These are phyloP conservation scores for Poeciliopsis turrubarensis DNA, from an alignment of 2,113 vertebrate species.

Conservation along the genomic window DNA sequence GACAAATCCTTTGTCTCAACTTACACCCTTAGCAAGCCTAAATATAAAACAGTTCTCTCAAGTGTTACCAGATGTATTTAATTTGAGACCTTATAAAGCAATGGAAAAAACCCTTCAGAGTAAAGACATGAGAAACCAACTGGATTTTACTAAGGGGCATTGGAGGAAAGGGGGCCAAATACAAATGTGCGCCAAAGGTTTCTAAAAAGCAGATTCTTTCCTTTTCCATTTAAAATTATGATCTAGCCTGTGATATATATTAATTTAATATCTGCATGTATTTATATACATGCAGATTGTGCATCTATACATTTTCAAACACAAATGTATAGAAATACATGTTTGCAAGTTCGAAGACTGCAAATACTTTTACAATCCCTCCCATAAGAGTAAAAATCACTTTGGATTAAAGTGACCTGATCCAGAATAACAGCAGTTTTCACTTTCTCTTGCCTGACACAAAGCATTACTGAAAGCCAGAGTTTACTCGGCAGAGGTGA, in stretches of 20 bases:
- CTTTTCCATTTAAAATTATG: background rate
- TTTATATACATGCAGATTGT: no score
- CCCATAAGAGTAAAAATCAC: background rate
- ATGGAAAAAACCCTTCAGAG: background rate
- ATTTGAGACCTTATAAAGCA: background rate
- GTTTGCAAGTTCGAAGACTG: background rate
- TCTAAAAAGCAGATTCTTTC: background rate
- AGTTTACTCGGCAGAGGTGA: conserved; percentile 8
- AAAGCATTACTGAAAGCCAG: conserved; percentile 1
- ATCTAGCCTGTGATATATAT: background rate
- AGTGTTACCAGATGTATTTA: background rate
- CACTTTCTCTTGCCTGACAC: background rate
- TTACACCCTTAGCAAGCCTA: background rate
- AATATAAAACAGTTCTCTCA: background rate
- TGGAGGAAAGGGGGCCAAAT: background rate
- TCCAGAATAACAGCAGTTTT: background rate
- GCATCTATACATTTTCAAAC: no score
- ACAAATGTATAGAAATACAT: background rate
- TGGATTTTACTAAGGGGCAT: background rate
- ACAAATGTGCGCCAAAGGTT: background rate
- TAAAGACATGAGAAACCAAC: background rate
- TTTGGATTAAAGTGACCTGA: background rate
- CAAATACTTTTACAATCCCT: background rate
- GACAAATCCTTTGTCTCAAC: background rate
- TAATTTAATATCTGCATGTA: no score